Evolutionary conservation across 2,888 invertebrate genomes (phyloP).

Genomic region (Galeopsomyia nigrocyanea): DNA sequence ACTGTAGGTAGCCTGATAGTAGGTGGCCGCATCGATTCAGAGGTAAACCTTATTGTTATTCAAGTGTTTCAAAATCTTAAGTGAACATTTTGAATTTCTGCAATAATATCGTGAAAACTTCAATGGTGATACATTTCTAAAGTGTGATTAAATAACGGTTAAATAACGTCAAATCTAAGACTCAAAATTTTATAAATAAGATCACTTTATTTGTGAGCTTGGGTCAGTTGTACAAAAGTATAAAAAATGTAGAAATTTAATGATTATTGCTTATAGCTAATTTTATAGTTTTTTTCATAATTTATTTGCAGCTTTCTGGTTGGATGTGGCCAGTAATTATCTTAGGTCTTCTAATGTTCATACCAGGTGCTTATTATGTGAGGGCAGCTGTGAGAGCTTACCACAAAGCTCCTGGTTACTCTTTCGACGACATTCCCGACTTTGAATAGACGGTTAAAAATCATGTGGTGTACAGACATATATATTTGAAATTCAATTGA

Average conservation of each 20-base stretch:
- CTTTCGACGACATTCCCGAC: conserved; percentile 90
- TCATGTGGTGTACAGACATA: no score
- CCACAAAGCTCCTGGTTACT: conserved; percentile 86
- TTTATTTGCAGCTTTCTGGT: conserved; percentile 79
- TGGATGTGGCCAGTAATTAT: conserved; percentile 91
- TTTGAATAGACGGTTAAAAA: conserved; percentile 71
- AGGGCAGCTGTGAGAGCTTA: conserved; percentile 90
- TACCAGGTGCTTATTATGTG: conserved; percentile 92
- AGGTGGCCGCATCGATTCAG: conserved; percentile 84
- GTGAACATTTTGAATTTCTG: no score
- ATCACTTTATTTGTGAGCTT: no score
- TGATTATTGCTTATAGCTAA: no score
- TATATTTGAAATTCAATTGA: no score
- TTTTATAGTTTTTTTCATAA: no score
- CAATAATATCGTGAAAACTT: no score
- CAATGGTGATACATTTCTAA: not conserved
- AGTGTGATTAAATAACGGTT: not conserved
- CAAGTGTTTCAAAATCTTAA: no score
- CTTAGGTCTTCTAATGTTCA: conserved; percentile 89
- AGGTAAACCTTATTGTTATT: conserved; percentile 67
- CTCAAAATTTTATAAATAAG: not conserved
- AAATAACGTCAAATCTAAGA: not conserved
- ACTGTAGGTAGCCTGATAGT: conserved; percentile 83
- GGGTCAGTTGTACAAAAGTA: no score
- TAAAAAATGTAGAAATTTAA: no score